Base-by-base conservation (phyloP, 2,113 vertebrate species). In the Cyprinodon brontotheroides region DNA sequence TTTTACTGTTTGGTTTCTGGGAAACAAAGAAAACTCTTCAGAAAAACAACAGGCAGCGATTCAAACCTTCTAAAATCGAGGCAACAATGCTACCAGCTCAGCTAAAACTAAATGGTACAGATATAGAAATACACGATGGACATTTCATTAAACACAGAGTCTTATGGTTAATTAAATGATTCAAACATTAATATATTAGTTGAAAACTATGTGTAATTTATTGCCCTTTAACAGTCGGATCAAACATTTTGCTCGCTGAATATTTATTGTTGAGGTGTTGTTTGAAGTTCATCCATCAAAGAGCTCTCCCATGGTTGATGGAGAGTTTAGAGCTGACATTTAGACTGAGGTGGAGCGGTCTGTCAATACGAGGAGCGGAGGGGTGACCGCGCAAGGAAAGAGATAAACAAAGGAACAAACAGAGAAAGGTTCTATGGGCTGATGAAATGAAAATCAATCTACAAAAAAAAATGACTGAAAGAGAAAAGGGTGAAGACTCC, bases 311-410 rank as follows among this genome's bases (percentile, higher is more conserved):
- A 3, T 50, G 50, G 72, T 39, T 47, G 12, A 75, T 48, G 37
- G 29, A 61, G 74, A 76, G 66, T 40, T 53, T 41, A 75, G 66
- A 76, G 66, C 15, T 63, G 66, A 70, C 66, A 70, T 77, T 64
- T 70, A 62, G 67, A 77, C 20, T 40, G 29, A 69, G 57, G 60
- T 53, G 66, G 66, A 40, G 66, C 14, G 13, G 36, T 65, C 38
- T 65, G 62, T 68, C 65, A 61, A 62, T 50, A 75, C 11, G 43
- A 69, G 60, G 15, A 41, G 66, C 41, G 12, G 39, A 64, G 74
- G 63, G 66, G 74, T 53, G 66, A 53, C 43, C 45, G 50, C 50
- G 65, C 59, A 68, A 53, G 47, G 4, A 76, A 69, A 60, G 53
- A 39, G 59, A 37, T 41, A 69, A 15, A 60, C 41, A 75, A 61